phyloP scores from a whole-genome alignment of 2,113 vertebrate genomes.

The Chrysemys picta region DNA sequence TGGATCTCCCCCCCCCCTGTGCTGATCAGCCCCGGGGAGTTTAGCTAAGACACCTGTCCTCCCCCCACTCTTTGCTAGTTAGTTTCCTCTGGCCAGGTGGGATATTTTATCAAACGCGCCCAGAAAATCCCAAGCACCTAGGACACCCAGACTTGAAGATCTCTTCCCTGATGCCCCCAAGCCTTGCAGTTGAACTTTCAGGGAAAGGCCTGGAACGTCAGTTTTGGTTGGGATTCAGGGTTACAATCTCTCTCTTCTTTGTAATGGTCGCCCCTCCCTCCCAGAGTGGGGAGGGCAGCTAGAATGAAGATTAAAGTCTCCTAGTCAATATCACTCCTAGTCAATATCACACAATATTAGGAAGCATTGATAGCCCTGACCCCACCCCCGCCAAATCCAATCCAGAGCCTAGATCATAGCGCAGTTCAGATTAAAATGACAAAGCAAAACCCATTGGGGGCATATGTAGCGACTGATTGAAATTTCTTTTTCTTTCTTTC shows the following conservation, averaged over 20 bases:
- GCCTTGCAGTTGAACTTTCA: neutral
- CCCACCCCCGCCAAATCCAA: too few species aligned
- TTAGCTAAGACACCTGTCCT: slow-evolving; percentile 36
- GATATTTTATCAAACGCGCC: neutral
- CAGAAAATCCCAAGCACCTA: neutral
- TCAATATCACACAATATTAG: too few species aligned
- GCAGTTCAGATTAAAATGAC: neutral
- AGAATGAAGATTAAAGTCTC: neutral
- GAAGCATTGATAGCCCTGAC: neutral
- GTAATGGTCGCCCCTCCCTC: slow-evolving; percentile 70
- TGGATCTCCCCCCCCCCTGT: neutral
- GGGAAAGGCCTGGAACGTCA: neutral
- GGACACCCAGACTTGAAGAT: too few species aligned
- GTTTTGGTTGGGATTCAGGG: neutral
- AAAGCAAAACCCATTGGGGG: neutral
- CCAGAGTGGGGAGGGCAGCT: slow-evolving; percentile 53
- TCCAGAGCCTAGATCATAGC: neutral
- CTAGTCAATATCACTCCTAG: too few species aligned
- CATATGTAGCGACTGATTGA: neutral
- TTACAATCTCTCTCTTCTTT: slow-evolving; percentile 22
- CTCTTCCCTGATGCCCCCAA: neutral
- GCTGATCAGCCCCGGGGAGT: neutral
- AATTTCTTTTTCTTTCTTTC: neutral
- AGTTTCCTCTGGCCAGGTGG: neutral
- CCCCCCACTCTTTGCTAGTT: rapidly evolving